Percentiles rank a stretch among this genome's conserved stretches.
Evolutionary conservation across 1,140 invertebrate species (phyloP).

Genomic region (Chironomus striatipennis): DNA sequence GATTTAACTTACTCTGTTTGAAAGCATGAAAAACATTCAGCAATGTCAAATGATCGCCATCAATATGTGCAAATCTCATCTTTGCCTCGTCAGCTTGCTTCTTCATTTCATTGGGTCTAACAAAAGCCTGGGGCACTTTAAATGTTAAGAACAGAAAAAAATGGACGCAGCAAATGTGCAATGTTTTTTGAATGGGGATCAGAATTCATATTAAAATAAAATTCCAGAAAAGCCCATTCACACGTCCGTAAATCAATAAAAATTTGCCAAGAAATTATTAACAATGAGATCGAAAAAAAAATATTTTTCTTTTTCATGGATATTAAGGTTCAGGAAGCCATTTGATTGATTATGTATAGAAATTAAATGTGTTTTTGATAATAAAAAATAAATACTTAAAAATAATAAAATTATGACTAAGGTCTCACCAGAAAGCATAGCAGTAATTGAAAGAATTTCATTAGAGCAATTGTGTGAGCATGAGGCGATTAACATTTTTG

Average conservation of each 20-base stretch:
- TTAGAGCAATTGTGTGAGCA: constrained; percentile 98
- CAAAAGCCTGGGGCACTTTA: constrained; percentile 96
- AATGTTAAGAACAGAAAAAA: neutral
- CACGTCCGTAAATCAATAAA: constrained; percentile 21
- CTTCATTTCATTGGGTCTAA: constrained; percentile 92
- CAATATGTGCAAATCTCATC: constrained; percentile 95
- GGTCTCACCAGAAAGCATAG: constrained; percentile 93
- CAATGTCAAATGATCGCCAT: constrained; percentile 94
- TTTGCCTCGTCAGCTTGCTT: constrained; percentile 96
- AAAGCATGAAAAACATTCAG: constrained; percentile 97
- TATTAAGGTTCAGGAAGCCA: neutral
- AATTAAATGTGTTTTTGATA: neutral
- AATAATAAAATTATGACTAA: constrained; percentile 22
- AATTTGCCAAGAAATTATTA: constrained; percentile 5
- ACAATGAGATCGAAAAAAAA: neutral
- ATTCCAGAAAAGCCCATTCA: constrained; percentile 15
- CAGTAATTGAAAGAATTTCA: constrained; percentile 97
- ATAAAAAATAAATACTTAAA: neutral
- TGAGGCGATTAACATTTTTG: constrained; percentile 95
- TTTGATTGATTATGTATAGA: neutral
- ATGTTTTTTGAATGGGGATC: constrained; percentile 21
- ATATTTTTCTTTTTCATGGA: neutral
- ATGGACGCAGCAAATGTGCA: constrained; percentile 2
- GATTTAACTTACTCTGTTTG: constrained; percentile 85
- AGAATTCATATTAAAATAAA: neutral